A percentile compares a stretch with the other conserved stretches of the same genome.
Conservation (phyloP, 2,888 invertebrate species). For the Cylindroiulus punctatus region DNA sequence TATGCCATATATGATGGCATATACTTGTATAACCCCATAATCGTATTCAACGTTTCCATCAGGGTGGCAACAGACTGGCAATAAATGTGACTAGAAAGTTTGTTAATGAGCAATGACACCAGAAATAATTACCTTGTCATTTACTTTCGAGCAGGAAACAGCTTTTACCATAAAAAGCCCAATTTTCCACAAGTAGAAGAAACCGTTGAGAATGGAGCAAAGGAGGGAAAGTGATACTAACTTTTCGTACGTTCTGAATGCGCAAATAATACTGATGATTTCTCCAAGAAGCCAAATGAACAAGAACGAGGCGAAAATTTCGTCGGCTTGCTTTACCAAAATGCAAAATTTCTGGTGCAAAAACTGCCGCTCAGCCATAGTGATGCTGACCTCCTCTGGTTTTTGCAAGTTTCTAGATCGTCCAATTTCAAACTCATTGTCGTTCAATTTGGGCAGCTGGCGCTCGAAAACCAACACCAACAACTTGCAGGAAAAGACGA, state of each 20-base stretch:
- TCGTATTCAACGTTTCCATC: too few relatives aligned
- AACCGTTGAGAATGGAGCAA: not conserved
- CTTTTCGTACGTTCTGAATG: slow-evolving; percentile 23
- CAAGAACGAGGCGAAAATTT: not conserved
- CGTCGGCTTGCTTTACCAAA: slow-evolving; percentile 1
- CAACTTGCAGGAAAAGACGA: not conserved
- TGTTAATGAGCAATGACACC: too few relatives aligned
- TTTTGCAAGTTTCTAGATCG: not conserved
- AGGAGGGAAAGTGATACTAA: not conserved
- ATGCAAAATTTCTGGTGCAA: slow-evolving; percentile 12
- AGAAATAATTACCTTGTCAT: not conserved
- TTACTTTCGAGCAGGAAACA: not conserved
- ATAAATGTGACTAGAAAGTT: too few relatives aligned
- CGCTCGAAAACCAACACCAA: not conserved
- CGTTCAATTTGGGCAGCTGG: slow-evolving; percentile 2
- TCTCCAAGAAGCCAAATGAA: not conserved
- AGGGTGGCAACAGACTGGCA: too few relatives aligned
- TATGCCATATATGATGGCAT: too few relatives aligned
- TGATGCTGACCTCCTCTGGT: not conserved
- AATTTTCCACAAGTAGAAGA: slow-evolving; percentile 24
- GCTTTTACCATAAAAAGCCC: slow-evolving; percentile 30
- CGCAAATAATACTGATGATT: slow-evolving; percentile 34
- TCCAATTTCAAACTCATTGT: not conserved
- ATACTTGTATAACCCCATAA: too few relatives aligned
- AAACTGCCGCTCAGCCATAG: slow-evolving; percentile 12